These are phyloP conservation scores for Drosophila paramelanica DNA, from an alignment of 2,888 invertebrate species.

Conservation along the genomic window DNA sequence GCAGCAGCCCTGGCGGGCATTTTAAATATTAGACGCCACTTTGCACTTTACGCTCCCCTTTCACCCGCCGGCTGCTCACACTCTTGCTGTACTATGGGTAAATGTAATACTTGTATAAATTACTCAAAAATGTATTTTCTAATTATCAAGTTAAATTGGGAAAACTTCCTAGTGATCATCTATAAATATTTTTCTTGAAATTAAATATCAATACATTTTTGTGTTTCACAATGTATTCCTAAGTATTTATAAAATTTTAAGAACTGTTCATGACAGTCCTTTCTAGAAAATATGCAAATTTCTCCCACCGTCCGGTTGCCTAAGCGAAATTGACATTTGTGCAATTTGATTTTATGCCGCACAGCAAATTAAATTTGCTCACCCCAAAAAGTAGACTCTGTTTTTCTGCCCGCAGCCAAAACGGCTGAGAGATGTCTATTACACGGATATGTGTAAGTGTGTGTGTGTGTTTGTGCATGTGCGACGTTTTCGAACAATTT, in stretches of 20 bases:
- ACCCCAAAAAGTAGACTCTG: conserved; percentile 62
- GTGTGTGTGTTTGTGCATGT: neutral
- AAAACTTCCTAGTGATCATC: no score
- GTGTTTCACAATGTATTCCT: neutral
- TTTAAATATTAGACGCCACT: conserved; percentile 43
- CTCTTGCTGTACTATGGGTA: neutral
- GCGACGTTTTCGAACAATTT: conserved; percentile 66
- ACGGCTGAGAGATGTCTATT: conserved; percentile 29
- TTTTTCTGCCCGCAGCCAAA: conserved; percentile 54
- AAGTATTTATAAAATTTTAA: neutral
- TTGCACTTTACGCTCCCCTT: conserved; percentile 4
- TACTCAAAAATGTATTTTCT: neutral
- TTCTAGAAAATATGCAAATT: neutral
- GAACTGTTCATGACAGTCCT: neutral
- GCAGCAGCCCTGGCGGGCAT: conserved; percentile 24
- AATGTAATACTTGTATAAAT: neutral
- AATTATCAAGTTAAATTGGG: neutral
- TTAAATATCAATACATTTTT: no score
- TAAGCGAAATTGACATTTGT: conserved; percentile 74
- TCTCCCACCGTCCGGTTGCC: conserved; percentile 3
- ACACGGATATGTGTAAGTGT: conserved; percentile 1
- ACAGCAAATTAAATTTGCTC: conserved; percentile 75
- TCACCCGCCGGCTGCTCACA: neutral
- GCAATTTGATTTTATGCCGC: conserved; percentile 74
- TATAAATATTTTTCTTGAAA: no score